These are phyloP conservation scores for Encarsia formosa DNA, from an alignment of 2,888 invertebrate species.

Conservation along the genomic window DNA sequence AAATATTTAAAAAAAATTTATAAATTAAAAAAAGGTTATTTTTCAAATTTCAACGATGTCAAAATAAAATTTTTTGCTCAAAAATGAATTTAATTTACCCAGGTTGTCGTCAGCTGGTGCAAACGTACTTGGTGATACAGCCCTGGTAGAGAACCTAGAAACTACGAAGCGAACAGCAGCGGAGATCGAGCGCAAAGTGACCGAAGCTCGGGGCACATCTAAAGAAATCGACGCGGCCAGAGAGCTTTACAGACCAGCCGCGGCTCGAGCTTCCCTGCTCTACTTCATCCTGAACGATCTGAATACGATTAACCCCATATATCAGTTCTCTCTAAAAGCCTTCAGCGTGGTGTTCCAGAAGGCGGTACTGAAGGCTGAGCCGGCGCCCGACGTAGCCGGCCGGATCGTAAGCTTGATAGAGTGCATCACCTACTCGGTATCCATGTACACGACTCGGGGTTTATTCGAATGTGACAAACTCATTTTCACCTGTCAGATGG, in stretches of 20 bases:
- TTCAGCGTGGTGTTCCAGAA: slow-evolving; percentile 98
- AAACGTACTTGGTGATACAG: slow-evolving; percentile 91
- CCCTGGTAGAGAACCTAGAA: slow-evolving; percentile 92
- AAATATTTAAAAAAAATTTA: background rate
- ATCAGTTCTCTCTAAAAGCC: slow-evolving; percentile 95
- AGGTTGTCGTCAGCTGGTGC: slow-evolving; percentile 86
- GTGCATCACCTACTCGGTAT: slow-evolving; percentile 90
- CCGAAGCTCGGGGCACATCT: slow-evolving; percentile 89
- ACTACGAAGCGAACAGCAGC: slow-evolving; percentile 93
- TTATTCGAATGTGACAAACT: slow-evolving; percentile 95
- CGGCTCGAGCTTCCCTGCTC: slow-evolving; percentile 85
- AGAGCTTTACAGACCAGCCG: slow-evolving; percentile 83
- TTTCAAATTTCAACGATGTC: background rate
- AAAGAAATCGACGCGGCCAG: slow-evolving; percentile 88
- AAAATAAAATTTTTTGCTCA: background rate
- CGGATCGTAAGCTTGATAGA: slow-evolving; percentile 88
- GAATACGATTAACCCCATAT: slow-evolving; percentile 94
- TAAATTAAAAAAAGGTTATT: background rate
- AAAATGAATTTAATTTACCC: background rate
- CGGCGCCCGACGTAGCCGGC: slow-evolving; percentile 70
- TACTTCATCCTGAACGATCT: slow-evolving; percentile 95
- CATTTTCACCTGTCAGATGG: slow-evolving; percentile 94
- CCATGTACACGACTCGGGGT: slow-evolving; percentile 90
- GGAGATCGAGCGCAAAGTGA: slow-evolving; percentile 89
- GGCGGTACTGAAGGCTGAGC: slow-evolving; percentile 84